Evolutionary conservation across 1,140 invertebrate genomes (phyloP).

Genomic region (Scaptodrosophila lebanonensis): DNA sequence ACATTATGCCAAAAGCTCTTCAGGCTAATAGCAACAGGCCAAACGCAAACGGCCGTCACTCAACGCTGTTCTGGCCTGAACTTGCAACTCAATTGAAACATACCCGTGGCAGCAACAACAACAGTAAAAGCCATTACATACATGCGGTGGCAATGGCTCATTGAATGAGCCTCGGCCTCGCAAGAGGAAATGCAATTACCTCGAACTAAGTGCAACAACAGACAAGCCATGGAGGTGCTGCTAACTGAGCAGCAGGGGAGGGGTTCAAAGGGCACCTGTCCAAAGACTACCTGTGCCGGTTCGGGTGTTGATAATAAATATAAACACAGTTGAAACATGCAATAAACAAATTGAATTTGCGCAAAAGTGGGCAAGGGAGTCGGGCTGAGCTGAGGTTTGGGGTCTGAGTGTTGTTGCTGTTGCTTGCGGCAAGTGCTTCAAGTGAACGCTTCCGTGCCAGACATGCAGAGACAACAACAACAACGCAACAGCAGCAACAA

Average conservation of each 20-base stretch:
- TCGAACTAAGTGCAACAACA: slow-evolving; percentile 7
- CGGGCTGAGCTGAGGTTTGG: background rate
- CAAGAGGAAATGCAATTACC: slow-evolving; percentile 62
- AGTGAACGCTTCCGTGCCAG: too few species aligned
- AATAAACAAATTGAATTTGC: slow-evolving; percentile 69
- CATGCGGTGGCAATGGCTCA: background rate
- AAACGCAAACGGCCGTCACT: slow-evolving; percentile 13
- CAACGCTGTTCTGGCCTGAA: slow-evolving; percentile 24
- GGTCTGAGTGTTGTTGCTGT: slow-evolving; percentile 6
- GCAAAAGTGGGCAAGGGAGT: background rate
- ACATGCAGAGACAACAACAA: too few species aligned
- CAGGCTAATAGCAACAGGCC: slow-evolving; percentile 19
- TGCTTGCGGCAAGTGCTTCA: slow-evolving; percentile 2
- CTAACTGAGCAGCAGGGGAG: background rate
- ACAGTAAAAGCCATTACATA: background rate
- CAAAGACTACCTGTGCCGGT: background rate
- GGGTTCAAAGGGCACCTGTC: slow-evolving; percentile 2
- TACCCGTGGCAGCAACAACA: background rate
- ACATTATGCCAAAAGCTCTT: slow-evolving; percentile 61
- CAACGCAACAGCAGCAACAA: too few species aligned
- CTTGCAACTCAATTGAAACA: slow-evolving; percentile 46
- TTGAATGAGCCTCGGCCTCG: slow-evolving; percentile 9
- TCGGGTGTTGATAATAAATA: slow-evolving; percentile 68
- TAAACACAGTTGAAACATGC: slow-evolving; percentile 66
- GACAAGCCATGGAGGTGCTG: slow-evolving; percentile 8